Conservation (phyloP, 2,113 vertebrate species). For the Drymodes brunneopygia region DNA sequence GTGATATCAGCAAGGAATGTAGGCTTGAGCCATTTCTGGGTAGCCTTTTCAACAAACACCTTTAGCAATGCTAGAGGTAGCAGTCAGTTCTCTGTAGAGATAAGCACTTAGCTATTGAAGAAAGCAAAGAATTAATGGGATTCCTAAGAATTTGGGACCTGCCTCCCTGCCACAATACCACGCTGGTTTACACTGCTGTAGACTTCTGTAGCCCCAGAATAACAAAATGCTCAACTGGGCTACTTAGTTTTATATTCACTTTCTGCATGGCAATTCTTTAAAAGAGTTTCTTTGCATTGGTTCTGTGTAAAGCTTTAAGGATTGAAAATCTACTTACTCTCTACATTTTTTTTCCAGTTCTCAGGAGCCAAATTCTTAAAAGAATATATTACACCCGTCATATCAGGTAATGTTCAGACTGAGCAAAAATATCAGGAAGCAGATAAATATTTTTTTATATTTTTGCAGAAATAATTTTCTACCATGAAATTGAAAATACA, state of each 20-base stretch:
- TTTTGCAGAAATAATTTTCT: not conserved
- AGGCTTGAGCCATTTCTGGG: not conserved
- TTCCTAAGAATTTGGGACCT: constrained; percentile 11
- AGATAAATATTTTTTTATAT: not conserved
- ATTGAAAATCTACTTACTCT: not conserved
- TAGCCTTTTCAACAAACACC: constrained; percentile 23
- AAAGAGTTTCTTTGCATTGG: not conserved
- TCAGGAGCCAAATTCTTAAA: not conserved
- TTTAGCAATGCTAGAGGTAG: constrained; percentile 7
- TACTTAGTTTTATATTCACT: not conserved
- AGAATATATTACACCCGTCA: not conserved
- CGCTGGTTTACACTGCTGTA: not conserved
- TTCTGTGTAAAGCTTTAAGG: not conserved
- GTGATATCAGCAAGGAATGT: constrained; percentile 2
- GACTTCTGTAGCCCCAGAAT: not conserved
- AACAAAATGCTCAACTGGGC: not conserved
- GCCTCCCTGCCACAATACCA: not conserved
- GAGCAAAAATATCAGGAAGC: not conserved
- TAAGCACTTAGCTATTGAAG: constrained; percentile 1
- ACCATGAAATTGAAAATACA: not conserved
- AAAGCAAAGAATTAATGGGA: constrained; percentile 12
- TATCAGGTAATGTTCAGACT: not conserved
- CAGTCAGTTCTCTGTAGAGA: constrained; percentile 11
- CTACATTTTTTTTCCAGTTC: not conserved
- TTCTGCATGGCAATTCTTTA: not conserved